Evolutionary conservation across 1,140 invertebrate species (phyloP), one percentile per base, ranked within the genome.

Genomic region (Drosophila kanapiae): DNA sequence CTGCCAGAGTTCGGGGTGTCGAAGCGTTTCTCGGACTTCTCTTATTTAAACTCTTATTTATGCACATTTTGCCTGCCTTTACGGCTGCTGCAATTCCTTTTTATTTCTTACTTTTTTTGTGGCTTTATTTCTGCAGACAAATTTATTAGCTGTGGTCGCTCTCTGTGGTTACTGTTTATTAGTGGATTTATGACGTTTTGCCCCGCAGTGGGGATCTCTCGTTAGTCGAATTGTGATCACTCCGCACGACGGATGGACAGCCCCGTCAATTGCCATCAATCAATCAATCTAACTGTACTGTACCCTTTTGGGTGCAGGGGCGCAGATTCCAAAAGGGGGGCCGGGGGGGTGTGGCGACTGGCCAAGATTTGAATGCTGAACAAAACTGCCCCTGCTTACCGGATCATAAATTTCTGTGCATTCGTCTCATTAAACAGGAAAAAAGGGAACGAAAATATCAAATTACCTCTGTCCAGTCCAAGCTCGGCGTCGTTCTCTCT

Each of bases 361-460:
- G 29, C 59, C 65, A 35, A 65, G 78, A 72, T 79, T 78, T 70
- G 56, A 79, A 58, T 72, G 78, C 78, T 88, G 74, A 91, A 90
- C 90, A 90, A 90, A 91, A 86, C 90, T 91, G 90, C 82, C 85
- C 77, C 80, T 90, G 90, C 75, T 75, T 78, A 87, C 80, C 91
- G 77, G 83, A 91, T 91, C 91, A 91, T 91, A 92, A 92, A 92
- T 91, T 91, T 92, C 81, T 92, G 91, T 92, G 91, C 91, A 92
- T 91, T 74, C 84, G 91, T 92, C 84, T 92, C 91, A 92, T 92
- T 92, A 92, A 92, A 76, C 91, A 91, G 67, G 67, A 61, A 59
- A 56, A 83, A 92, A 82, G 84, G 85, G 80, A 91, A 81, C 83
- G 86, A 91, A 91, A 91, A 67, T 91, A 91, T 91, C 86, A 74